phyloP scores from a whole-genome alignment of 2,113 vertebrate species.

The Laticauda colubrina region DNA sequence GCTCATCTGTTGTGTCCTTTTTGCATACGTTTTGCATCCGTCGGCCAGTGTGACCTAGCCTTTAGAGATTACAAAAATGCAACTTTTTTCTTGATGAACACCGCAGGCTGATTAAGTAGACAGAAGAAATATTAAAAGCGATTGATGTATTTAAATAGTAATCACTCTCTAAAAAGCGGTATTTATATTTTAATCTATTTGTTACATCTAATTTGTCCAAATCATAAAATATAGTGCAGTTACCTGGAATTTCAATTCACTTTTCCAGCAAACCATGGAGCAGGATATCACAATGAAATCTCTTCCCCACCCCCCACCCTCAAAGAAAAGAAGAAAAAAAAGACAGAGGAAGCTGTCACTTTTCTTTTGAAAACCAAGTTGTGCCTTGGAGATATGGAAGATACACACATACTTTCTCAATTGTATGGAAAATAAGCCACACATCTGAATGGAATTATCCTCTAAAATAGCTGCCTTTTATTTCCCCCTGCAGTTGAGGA shows the following conservation, averaged over 20 bases:
- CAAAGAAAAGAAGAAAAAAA: background rate
- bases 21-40: too few relatives aligned
- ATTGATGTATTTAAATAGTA: background rate
- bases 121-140: background rate
- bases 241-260: background rate
- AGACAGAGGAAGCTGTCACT: background rate
- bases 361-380: background rate
- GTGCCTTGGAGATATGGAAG: background rate
- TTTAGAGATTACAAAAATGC: background rate
- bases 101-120: background rate
- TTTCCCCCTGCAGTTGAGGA: background rate
- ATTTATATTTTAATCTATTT: background rate
- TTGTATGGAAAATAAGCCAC: slow-evolving; percentile 9
- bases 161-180: background rate
- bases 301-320: too few relatives aligned
- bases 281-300: background rate
- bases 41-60: too few relatives aligned
- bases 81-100: background rate
- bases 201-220: background rate
- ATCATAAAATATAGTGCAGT: background rate
- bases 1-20: too few relatives aligned
- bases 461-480: background rate
- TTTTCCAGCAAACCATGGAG: background rate
- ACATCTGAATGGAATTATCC: background rate
- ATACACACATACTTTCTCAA: background rate